These are phyloP conservation scores for Pseudomyrmex sp. DNA, from an alignment of 1,140 invertebrate genomes.

Conservation along the genomic window DNA sequence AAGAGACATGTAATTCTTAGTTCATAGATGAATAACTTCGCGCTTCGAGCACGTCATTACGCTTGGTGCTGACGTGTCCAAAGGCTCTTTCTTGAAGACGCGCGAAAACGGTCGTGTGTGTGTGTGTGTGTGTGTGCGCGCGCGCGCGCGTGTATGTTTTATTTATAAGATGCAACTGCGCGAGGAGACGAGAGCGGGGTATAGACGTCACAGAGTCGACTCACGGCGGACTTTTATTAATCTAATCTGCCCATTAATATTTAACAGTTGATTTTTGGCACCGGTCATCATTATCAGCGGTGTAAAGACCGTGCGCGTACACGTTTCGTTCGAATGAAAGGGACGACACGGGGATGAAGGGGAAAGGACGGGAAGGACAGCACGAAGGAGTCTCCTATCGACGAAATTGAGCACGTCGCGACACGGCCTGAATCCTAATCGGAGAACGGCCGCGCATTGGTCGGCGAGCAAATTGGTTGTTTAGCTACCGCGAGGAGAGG, in stretches of 20 bases:
- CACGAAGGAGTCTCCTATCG: neutral
- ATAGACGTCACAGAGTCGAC: constrained; percentile 4
- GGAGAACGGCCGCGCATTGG: constrained; percentile 50
- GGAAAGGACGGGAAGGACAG: constrained; percentile 25
- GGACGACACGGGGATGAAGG: constrained; percentile 37
- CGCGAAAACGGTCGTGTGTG: neutral
- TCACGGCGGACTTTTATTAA: constrained; percentile 71
- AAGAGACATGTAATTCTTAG: neutral
- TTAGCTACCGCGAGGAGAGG: constrained; percentile 58
- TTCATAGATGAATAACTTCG: neutral
- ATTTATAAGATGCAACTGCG: constrained; percentile 59
- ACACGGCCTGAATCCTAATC: constrained; percentile 77
- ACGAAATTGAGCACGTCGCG: constrained; percentile 74
- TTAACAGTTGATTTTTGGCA: constrained; percentile 79
- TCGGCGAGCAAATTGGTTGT: constrained; percentile 69
- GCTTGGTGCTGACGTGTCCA: neutral
- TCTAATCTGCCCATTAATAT: constrained; percentile 81
- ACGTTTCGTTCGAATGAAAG: constrained; percentile 12
- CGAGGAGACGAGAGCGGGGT: neutral
- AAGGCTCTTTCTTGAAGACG: neutral
- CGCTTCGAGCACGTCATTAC: neutral
- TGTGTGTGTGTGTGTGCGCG: too few species aligned
- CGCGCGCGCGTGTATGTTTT: constrained; percentile 41
- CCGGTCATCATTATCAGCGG: constrained; percentile 75
- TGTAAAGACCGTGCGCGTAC: constrained; percentile 66